Evolutionary conservation across 2,888 invertebrate genomes (phyloP), one percentile per base, ranked within the genome.

Genomic region (Nysson spinosus): DNA sequence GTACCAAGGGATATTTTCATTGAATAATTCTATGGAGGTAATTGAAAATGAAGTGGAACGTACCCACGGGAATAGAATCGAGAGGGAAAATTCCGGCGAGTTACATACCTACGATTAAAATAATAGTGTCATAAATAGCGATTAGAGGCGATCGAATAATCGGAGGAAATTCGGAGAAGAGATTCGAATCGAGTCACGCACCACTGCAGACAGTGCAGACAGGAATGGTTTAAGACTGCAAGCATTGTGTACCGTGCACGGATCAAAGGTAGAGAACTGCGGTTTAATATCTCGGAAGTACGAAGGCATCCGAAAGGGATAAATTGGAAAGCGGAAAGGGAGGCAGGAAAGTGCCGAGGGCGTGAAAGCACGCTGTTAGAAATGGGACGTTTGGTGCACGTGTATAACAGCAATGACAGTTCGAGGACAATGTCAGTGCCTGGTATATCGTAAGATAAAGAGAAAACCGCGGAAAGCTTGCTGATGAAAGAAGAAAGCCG

Each of bases 281-380:
- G 64, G 64, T 62, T 67, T 73, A 74, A 73, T 71, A 72, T 72
- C 62, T 62, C 65, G 62, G 65, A 65, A 61, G 61, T 57, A 51
- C 34, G 19, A 35, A 54, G 32, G 28, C 47, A 42, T n/a, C 35
- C 37, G 65, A 63, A 63, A 69, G 62, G 73, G 69, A 72, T 64
- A 72, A 73, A 73, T 73, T 73, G 69, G 63, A 73, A 63, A 57
- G 62, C 62, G 58, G 56, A 58, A 56, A 26, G 49, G 34, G 43
- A 19, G 49, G 43, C 28, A 56, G 52, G 67, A 62, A 67, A 67
- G 28, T 49, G 67, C 54, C 57, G 54, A 51, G 68, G 62, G 69
- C 63, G 69, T 58, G 69, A 69, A 69, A 63, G 67, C 68, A 24
- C 62, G 43, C 37, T 19, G 22, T 7, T n/a, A 14, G 14, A 16